These are phyloP conservation scores for Montipora efflorescens DNA, from an alignment of 64 coral and sea anemone species.

Conservation along the genomic window DNA sequence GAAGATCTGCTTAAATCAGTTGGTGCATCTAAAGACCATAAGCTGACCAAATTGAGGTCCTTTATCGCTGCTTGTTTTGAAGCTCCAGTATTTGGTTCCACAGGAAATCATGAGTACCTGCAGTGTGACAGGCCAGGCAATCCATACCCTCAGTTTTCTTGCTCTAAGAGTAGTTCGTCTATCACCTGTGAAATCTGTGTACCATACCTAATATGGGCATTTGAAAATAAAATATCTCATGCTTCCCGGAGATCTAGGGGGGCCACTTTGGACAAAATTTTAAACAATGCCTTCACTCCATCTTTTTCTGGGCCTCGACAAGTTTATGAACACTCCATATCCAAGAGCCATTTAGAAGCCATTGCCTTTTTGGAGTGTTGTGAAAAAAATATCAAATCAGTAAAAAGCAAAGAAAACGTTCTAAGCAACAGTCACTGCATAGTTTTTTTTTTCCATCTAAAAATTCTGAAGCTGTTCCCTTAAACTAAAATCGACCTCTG, in stretches of 20 bases:
- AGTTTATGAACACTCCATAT: too few relatives aligned
- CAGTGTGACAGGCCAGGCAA: constrained; percentile 6
- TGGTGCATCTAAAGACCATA: neutral
- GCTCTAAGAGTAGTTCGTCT: neutral
- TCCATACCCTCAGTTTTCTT: constrained; percentile 43
- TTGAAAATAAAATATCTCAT: constrained; percentile 14
- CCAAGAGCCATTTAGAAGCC: too few relatives aligned
- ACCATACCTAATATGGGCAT: constrained; percentile 47
- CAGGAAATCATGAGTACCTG: neutral
- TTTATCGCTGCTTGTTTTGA: constrained; percentile 7
- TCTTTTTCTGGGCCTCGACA: too few relatives aligned
- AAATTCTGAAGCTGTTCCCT: too few relatives aligned
- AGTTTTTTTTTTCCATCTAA: too few relatives aligned
- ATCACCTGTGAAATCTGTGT: constrained; percentile 57
- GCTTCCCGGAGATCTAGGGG: constrained; percentile 34
- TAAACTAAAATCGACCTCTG: too few relatives aligned
- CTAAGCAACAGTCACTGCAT: too few relatives aligned
- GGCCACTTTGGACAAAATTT: constrained; percentile 12
- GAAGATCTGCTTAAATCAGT: neutral
- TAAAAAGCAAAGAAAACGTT: too few relatives aligned
- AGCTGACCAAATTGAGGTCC: neutral
- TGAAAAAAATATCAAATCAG: too few relatives aligned
- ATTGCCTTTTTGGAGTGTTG: too few relatives aligned
- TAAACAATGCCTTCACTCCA: too few relatives aligned
- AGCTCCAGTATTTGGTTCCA: neutral